phyloP scores from a whole-genome alignment of 2,797 vertebrate genomes.

The Cetoscarus ocellatus region DNA sequence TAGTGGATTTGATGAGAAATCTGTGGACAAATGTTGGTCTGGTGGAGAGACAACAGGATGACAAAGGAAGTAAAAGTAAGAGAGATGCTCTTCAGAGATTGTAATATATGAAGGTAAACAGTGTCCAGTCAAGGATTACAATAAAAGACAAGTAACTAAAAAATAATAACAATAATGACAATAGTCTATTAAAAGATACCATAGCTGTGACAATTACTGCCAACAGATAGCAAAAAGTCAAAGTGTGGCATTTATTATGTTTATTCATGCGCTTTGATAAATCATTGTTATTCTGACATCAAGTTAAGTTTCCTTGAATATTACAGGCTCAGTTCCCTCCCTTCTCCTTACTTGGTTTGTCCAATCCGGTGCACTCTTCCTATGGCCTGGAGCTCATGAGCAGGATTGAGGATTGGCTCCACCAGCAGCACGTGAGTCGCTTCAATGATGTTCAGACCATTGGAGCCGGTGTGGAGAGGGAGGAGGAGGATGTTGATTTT shows the following conservation, averaged over 20 bases:
- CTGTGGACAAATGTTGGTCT: slow-evolving; percentile 97
- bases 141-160: too few species aligned
- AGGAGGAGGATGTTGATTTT: slow-evolving; percentile 98
- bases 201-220: background rate
- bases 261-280: background rate
- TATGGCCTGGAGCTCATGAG: slow-evolving; percentile 97
- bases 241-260: too few species aligned
- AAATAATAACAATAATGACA: too few species aligned
- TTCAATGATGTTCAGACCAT: slow-evolving; percentile 98
- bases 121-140: too few species aligned
- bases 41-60: slow-evolving; percentile 31
- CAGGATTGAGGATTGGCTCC: slow-evolving; percentile 97
- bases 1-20: slow-evolving; percentile 98
- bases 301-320: background rate
- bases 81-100: background rate
- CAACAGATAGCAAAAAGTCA: background rate
- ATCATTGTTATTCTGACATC: background rate
- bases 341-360: slow-evolving; percentile 91
- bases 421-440: slow-evolving; percentile 97
- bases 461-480: slow-evolving; percentile 97
- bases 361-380: slow-evolving; percentile 98
- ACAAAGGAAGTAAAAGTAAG: background rate
- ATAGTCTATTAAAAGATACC: background rate
- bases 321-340: background rate
- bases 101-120: too few species aligned